Conservation (phyloP, 2,797 vertebrate genomes). For the Taeniopygia guttata region DNA sequence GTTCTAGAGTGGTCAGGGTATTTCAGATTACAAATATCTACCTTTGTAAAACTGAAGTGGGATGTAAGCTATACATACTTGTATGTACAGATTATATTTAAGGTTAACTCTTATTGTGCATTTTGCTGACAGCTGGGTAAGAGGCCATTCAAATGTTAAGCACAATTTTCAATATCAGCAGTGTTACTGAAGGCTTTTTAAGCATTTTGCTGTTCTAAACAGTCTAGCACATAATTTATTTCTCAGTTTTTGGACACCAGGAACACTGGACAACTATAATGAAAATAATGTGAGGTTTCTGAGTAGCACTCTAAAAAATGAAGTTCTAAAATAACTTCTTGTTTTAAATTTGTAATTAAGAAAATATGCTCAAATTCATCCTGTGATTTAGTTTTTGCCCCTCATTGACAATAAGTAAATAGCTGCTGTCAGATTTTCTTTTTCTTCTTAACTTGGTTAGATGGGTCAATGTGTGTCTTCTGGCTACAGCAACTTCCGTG, state of each 20-base stretch:
- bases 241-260: not conserved
- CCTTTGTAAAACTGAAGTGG: not conserved
- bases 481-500: not conserved
- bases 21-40: not conserved
- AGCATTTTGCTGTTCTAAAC: not conserved
- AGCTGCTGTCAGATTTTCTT: not conserved
- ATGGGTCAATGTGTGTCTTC: not conserved
- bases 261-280: not conserved
- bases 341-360: not conserved
- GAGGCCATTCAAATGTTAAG: not conserved
- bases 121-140: not conserved
- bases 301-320: not conserved
- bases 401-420: not conserved
- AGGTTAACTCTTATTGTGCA: not conserved
- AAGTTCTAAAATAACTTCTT: not conserved
- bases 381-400: not conserved
- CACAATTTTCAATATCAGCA: not conserved
- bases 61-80: not conserved
- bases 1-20: not conserved
- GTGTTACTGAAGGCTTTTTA: not conserved
- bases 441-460: not conserved
- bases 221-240: not conserved
- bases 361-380: not conserved
- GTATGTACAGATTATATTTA: no score
- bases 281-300: not conserved